Evolutionary conservation across 2,113 vertebrate species (phyloP).

Genomic region (Carettochelys insculpta): DNA sequence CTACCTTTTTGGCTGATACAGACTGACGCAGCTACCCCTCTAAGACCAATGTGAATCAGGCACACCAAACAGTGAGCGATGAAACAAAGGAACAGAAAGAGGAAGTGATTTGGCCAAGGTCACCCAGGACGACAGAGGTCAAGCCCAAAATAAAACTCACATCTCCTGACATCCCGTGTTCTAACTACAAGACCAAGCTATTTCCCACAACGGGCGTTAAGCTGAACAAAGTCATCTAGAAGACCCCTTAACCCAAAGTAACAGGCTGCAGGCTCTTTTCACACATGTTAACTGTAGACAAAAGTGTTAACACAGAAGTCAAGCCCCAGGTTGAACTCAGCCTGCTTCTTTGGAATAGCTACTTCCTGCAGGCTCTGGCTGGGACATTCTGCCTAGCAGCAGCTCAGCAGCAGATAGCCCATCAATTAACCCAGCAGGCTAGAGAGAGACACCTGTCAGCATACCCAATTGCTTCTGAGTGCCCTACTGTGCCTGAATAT

Average conservation of each 20-base stretch:
- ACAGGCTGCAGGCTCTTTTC: neutral
- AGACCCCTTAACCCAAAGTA: fast-evolving
- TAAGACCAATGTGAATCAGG: too few relatives aligned
- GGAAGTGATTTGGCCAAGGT: neutral
- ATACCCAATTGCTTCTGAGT: neutral
- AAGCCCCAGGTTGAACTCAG: neutral
- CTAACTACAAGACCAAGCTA: neutral
- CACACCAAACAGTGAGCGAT: neutral
- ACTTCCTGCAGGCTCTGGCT: neutral
- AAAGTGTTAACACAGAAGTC: neutral
- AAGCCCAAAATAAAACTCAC: neutral
- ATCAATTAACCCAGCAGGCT: neutral
- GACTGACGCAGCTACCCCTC: too few relatives aligned
- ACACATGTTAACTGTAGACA: neutral
- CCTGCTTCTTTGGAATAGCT: neutral
- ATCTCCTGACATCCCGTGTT: neutral
- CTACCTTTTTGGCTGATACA: too few relatives aligned
- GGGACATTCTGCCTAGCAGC: neutral
- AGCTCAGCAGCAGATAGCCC: neutral
- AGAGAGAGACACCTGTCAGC: neutral
- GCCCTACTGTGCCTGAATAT: neutral
- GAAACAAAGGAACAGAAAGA: neutral
- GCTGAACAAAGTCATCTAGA: fast-evolving
- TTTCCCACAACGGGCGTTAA: neutral
- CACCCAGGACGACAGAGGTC: neutral